A percentile compares a stretch with the other conserved stretches of the same genome.
Evolutionary conservation across 2,888 invertebrate genomes (phyloP).

Genomic region (Pristionchus japonicus): DNA sequence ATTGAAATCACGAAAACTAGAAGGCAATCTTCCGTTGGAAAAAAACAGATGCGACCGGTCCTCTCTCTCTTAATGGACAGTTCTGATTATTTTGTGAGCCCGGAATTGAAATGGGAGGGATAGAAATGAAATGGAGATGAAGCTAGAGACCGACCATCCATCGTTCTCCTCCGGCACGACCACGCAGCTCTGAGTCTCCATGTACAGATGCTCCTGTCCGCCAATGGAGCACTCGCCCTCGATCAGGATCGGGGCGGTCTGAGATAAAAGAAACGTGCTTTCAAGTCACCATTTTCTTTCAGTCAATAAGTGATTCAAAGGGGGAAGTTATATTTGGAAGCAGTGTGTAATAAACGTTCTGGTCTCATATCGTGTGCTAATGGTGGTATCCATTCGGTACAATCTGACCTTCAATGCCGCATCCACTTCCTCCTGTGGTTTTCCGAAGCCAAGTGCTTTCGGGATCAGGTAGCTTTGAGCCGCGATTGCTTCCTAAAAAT

Average conservation of each 20-base stretch:
- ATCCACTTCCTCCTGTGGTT: constrained; percentile 7
- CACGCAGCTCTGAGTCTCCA: constrained; percentile 75
- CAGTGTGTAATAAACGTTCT: too few species aligned
- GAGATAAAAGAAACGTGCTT: not conserved
- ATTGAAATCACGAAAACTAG: too few species aligned
- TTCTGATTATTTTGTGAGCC: too few species aligned
- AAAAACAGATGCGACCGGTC: too few species aligned
- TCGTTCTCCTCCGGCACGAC: constrained; percentile 81
- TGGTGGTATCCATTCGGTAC: too few species aligned
- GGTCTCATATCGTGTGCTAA: too few species aligned
- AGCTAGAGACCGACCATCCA: constrained; percentile 80
- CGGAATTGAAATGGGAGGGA: not conserved
- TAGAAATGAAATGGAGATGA: too few species aligned
- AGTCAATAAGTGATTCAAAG: too few species aligned
- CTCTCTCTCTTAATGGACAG: not conserved
- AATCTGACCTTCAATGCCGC: constrained; percentile 5
- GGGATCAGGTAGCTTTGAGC: not conserved
- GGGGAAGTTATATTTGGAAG: too few species aligned
- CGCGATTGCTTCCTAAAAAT: constrained; percentile 14
- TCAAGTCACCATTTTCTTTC: too few species aligned
- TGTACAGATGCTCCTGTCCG: constrained; percentile 74
- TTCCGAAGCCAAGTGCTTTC: not conserved
- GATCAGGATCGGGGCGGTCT: not conserved
- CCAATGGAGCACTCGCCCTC: constrained; percentile 56
- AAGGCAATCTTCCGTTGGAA: too few species aligned